phyloP scores from a whole-genome alignment of 2,888 invertebrate genomes.

The Athalia rosae region DNA sequence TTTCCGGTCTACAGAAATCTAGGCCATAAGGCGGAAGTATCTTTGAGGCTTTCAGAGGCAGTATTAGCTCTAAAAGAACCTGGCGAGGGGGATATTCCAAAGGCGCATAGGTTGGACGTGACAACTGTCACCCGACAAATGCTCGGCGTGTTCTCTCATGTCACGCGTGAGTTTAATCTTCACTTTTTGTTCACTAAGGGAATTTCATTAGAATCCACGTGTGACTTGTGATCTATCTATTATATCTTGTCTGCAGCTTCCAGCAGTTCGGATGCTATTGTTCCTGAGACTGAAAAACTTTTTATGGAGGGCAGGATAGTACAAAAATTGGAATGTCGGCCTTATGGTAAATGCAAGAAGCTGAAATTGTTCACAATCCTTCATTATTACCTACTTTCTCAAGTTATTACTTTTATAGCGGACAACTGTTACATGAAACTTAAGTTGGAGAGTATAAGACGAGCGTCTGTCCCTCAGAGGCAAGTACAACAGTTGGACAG shows the following conservation, averaged over 20 bases:
- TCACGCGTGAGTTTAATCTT: conserved; percentile 78
- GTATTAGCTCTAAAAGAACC: conserved; percentile 86
- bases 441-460: conserved; percentile 90
- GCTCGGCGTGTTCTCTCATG: conserved; percentile 93
- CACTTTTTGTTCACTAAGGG: neutral
- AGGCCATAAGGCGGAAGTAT: conserved; percentile 91
- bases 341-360: conserved; percentile 77
- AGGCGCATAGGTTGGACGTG: conserved; percentile 93
- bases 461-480: conserved; percentile 90
- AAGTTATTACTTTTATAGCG: conserved; percentile 69
- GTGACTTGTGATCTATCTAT: neutral
- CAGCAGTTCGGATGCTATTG: conserved; percentile 79
- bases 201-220: neutral
- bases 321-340: conserved; percentile 96
- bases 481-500: conserved; percentile 91
- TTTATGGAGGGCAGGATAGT: conserved; percentile 96
- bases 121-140: conserved; percentile 94
- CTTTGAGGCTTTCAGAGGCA: conserved; percentile 87
- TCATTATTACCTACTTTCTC: neutral
- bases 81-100: conserved; percentile 89
- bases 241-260: conserved; percentile 73
- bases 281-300: conserved; percentile 88
- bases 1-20: conserved; percentile 73
- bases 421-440: conserved; percentile 93
- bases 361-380: conserved; percentile 61